A percentile compares a stretch with the other conserved stretches of the same genome.
phyloP scores from a whole-genome alignment of 2,888 invertebrate species.

The Noctua fimbriata region DNA sequence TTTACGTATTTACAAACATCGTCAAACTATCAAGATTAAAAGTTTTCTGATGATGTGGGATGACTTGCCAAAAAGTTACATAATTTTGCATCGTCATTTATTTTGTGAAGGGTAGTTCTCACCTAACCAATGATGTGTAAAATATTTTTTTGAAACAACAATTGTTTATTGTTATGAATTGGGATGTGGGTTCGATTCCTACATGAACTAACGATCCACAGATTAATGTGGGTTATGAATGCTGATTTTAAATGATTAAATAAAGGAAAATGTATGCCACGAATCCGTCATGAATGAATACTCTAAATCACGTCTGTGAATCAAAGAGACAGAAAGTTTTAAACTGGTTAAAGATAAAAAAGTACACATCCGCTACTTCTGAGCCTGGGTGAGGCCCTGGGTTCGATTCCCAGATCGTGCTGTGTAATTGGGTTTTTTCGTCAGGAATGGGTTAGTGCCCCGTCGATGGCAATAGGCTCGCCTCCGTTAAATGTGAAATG shows the following conservation, averaged over 20 bases:
- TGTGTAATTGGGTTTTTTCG: background rate
- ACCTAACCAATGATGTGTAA: background rate
- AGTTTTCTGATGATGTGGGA: background rate
- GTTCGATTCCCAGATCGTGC: background rate
- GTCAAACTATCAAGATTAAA: background rate
- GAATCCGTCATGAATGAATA: background rate
- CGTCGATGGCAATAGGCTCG: background rate
- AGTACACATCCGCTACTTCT: background rate
- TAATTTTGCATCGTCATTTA: background rate
- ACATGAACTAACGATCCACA: background rate
- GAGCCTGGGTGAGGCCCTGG: background rate
- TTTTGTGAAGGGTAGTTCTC: background rate
- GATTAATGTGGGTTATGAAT: background rate
- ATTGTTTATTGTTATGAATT: background rate
- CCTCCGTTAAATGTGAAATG: background rate
- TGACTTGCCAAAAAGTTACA: constrained; percentile 1
- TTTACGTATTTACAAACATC: background rate
- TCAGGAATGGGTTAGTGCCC: background rate
- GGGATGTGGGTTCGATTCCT: background rate
- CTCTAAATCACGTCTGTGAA: background rate
- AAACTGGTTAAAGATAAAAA: background rate
- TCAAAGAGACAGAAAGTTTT: background rate
- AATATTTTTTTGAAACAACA: too few relatives aligned
- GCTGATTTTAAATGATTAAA: background rate
- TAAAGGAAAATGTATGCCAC: background rate